Evolutionary conservation across 2,797 vertebrate genomes (phyloP), one percentile per base, ranked within the genome.

Genomic region (Enteromius fasciolatus): DNA sequence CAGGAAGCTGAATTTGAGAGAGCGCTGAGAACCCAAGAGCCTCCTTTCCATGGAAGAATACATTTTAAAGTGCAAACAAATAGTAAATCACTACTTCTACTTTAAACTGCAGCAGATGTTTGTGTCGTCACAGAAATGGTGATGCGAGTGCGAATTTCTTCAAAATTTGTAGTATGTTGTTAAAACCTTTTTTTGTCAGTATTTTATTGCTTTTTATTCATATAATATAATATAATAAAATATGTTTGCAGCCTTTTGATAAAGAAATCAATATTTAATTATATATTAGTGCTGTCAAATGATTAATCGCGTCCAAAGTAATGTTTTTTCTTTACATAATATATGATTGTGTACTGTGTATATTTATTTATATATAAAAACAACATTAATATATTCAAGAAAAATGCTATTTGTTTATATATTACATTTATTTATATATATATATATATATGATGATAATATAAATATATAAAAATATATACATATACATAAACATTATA

Each of bases 1-100:
- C 83, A 85, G 84, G 87, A 89, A 91, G 70, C 50, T 80, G 66
- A 76, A 83, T 76, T 3, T 70, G 15, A 54, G 70, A 88, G 54
- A 83, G 10, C 70, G 81, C 18, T 46, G 75, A 68, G 82, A 80
- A 70, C 63, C 76, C 84, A 69, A 68, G 14, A 41, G 46, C 54
- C 41, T 80, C 52, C 36, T 76, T 25, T 41, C 2, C 4, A 12
- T 44, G 23, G 0, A 31, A 76, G 28, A 28, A 39, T 3, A 61
- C 12, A 39, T 6, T 69, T 50, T 31, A 72, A 72, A 50, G 5
- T 18, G 36, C 36, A 76, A 76, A 59, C 36, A 25, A 61, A 57
- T 33, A 57, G 33, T 74, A 15, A 36, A 17, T 18, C 25, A 15
- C 59, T 72, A 28, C 6, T 6, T 54, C 31, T 59, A 61, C 74